Conservation (phyloP, 1,140 invertebrate species). For the Halictus rubicundus region DNA sequence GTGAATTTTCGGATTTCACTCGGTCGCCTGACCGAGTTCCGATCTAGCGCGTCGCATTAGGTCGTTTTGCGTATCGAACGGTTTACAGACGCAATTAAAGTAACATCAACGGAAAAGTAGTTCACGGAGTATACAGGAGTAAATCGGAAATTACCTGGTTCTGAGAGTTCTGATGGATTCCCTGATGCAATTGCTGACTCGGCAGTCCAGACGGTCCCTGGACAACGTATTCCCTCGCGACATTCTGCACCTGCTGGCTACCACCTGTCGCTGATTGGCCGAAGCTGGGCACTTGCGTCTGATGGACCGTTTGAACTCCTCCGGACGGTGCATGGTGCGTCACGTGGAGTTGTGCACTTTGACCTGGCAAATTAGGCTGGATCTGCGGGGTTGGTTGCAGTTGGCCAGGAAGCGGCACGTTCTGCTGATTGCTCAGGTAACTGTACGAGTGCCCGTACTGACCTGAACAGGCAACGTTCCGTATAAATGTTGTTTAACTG, state of each 20-base stretch:
- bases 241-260: slow-evolving; percentile 66
- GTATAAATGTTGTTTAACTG: neutral
- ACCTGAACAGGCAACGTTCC: slow-evolving; percentile 52
- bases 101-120: neutral
- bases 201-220: slow-evolving; percentile 64
- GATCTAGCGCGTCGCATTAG: too few relatives aligned
- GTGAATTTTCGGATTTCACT: too few relatives aligned
- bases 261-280: slow-evolving; percentile 64
- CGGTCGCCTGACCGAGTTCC: too few relatives aligned
- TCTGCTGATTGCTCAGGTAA: slow-evolving; percentile 74
- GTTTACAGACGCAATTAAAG: neutral
- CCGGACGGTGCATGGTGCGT: slow-evolving; percentile 75
- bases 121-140: neutral
- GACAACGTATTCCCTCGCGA: slow-evolving; percentile 72
- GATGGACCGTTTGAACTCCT: slow-evolving; percentile 78
- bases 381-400: slow-evolving; percentile 70
- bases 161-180: slow-evolving; percentile 64
- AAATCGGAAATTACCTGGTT: slow-evolving; percentile 58
- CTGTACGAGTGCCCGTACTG: slow-evolving; percentile 73
- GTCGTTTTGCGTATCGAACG: too few relatives aligned
- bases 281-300: slow-evolving; percentile 74
- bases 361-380: slow-evolving; percentile 75
- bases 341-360: slow-evolving; percentile 77
- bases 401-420: slow-evolving; percentile 73
- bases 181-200: slow-evolving; percentile 68